Base-by-base conservation (phyloP, 2,888 invertebrate species). In the Heteromurus nitidus region DNA sequence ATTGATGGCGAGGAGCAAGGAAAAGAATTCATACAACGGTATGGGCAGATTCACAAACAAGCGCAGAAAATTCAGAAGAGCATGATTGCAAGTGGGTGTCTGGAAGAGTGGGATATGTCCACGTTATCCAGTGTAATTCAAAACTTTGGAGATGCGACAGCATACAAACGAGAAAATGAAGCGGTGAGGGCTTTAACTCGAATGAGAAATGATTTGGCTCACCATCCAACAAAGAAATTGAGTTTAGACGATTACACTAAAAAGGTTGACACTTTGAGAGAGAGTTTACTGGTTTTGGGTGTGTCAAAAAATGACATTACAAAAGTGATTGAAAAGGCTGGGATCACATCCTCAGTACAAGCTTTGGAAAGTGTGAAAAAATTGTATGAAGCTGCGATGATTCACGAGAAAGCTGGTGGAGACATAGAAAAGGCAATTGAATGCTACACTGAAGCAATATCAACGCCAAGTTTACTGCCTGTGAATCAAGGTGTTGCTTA, bases 161-260 rank as follows among this genome's bases (percentile, higher is more conserved):
- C 36, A 36, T 9, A 36, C 50, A 50, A 30, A 30, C 18, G 18
- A 1, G 62, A 62, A 20, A 55, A 3, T 22, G 5, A 11, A n/a
- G 65, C 65, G 2, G 18, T 65, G 3, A 11, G 9, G 3, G 9
- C 1, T 2, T n/a, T 80, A 9, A 70, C 62, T n/a, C 28, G 47
- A 5, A 22, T 64, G 20, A 42, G 82, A 26, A 82, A 82, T 26
- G 11, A 79, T 16, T 3, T 82, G 13, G 80, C 75, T 16, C 82
- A 82, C 42, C 3, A 26, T 11, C 65, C 69, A 65, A 44, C 2
- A 0, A 20, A 22, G 0, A 44, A 69, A 22, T 11, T 80, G 7
- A 28, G 20, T 2, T 0, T 16, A 18, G 80, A 70, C 20, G n/a
- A 69, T 44, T 80, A 75, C 26, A 30, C 55, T 13, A 18, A 74